Conservation (phyloP, 2,797 vertebrate species). For the Gouania willdenowi region DNA sequence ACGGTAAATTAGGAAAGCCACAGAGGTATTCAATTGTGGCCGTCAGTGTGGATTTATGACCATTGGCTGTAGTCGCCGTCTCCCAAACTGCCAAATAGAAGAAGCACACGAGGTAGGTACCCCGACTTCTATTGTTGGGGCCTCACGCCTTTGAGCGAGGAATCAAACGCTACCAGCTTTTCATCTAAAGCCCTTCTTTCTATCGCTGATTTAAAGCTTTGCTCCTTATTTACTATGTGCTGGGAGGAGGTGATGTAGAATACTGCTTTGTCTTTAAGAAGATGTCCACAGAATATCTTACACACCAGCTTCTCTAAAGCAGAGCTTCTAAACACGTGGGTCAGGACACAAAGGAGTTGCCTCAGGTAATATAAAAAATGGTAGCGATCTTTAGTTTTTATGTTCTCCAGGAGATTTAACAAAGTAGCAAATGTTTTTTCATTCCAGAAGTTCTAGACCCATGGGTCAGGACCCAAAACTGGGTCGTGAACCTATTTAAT, state of each 20-base stretch:
- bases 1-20: constrained; percentile 74
- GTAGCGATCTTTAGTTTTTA: no score
- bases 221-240: constrained; percentile 86
- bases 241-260: constrained; percentile 29
- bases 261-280: no score
- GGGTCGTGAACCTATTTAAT: no score
- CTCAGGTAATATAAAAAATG: no score
- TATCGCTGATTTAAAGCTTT: constrained; percentile 75
- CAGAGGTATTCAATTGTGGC: constrained; percentile 67
- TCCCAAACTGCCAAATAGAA: constrained; percentile 48
- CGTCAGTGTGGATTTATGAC: constrained; percentile 76
- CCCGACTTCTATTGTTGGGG: constrained; percentile 76
- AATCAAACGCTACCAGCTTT: constrained; percentile 90
- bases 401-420: no score
- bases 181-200: constrained; percentile 81
- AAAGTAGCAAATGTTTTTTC: no score
- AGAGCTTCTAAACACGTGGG: no score
- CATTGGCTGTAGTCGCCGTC: constrained; percentile 65
- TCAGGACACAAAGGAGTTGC: no score
- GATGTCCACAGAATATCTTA: no score
- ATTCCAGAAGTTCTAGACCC: no score
- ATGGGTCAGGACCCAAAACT: no score
- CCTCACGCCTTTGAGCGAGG: constrained; percentile 81
- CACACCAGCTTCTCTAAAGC: no score
- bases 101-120: constrained; percentile 78